Conservation (phyloP, 2,797 vertebrate species). For the Poeciliopsis gracilis region DNA sequence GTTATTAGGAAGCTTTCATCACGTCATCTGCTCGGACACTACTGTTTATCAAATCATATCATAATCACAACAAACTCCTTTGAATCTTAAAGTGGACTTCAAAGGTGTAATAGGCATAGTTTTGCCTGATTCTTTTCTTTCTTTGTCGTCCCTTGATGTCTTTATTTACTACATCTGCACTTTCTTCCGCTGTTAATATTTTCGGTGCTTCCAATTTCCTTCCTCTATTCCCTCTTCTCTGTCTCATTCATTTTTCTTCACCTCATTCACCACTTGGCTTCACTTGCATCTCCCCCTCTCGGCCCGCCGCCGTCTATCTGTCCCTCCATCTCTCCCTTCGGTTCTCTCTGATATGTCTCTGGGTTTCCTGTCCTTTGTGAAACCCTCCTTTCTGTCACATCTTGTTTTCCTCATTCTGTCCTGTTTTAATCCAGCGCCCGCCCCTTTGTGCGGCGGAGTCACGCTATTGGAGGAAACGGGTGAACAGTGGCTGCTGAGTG, state of each 20-base stretch:
- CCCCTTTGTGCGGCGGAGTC: conserved; percentile 57
- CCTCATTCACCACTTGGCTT: conserved; percentile 29
- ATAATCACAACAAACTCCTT: conserved; percentile 50
- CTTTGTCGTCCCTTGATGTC: conserved; percentile 15
- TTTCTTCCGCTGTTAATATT: conserved; percentile 25
- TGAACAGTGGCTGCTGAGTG: conserved; percentile 73
- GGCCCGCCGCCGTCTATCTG: conserved; percentile 41
- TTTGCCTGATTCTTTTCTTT: conserved; percentile 22
- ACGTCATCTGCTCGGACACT: conserved; percentile 38
- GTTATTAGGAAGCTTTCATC: conserved; percentile 66
- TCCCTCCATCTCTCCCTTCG: conserved; percentile 53
- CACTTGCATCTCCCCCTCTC: conserved; percentile 19
- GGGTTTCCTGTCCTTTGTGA: conserved; percentile 75
- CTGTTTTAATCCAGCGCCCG: conserved; percentile 69
- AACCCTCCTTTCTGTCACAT: conserved; percentile 72
- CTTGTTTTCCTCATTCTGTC: conserved; percentile 78
- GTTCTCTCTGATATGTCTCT: conserved; percentile 66
- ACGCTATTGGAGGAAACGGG: conserved; percentile 79
- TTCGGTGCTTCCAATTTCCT: conserved; percentile 29
- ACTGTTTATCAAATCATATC: conserved; percentile 64
- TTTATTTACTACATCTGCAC: conserved; percentile 28
- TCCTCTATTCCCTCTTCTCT: conserved; percentile 9
- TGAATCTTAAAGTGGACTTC: conserved; percentile 58
- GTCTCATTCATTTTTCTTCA: conserved; percentile 26
- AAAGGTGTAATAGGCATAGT: conserved; percentile 44